phyloP scores from a whole-genome alignment of 2,888 invertebrate species.

The Hylaea fasciaria region DNA sequence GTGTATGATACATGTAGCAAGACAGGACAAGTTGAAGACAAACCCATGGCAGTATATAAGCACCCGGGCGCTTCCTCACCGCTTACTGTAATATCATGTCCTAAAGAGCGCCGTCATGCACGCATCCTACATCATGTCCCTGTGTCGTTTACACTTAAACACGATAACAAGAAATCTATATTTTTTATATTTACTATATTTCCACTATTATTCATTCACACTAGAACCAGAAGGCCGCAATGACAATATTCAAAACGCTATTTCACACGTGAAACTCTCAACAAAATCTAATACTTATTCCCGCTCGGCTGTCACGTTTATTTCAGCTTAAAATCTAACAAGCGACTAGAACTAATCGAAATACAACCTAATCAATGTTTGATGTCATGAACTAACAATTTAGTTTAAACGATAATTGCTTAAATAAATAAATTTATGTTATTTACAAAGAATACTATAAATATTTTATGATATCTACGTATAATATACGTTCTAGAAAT shows the following conservation, averaged over 20 bases:
- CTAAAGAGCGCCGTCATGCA: no score
- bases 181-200: neutral
- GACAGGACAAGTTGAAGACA: no score
- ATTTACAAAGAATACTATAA: slow-evolving; percentile 59
- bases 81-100: no score
- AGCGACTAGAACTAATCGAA: slow-evolving; percentile 81
- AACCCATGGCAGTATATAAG: no score
- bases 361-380: slow-evolving; percentile 71
- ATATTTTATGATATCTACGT: slow-evolving; percentile 35
- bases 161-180: no score
- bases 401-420: slow-evolving; percentile 50
- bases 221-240: slow-evolving; percentile 37
- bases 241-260: slow-evolving; percentile 26
- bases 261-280: slow-evolving; percentile 26
- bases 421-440: slow-evolving; percentile 59
- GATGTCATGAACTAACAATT: slow-evolving; percentile 70
- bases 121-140: no score
- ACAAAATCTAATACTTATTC: slow-evolving; percentile 46
- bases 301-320: slow-evolving; percentile 25
- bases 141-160: no score
- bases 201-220: slow-evolving; percentile 9
- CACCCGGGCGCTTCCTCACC: no score
- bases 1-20: no score
- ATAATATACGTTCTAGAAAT: slow-evolving; percentile 37
- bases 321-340: slow-evolving; percentile 64